Percentiles rank a stretch among this genome's conserved stretches.
Evolutionary conservation across 2,113 vertebrate species (phyloP).

Genomic region (Osmerus mordax): DNA sequence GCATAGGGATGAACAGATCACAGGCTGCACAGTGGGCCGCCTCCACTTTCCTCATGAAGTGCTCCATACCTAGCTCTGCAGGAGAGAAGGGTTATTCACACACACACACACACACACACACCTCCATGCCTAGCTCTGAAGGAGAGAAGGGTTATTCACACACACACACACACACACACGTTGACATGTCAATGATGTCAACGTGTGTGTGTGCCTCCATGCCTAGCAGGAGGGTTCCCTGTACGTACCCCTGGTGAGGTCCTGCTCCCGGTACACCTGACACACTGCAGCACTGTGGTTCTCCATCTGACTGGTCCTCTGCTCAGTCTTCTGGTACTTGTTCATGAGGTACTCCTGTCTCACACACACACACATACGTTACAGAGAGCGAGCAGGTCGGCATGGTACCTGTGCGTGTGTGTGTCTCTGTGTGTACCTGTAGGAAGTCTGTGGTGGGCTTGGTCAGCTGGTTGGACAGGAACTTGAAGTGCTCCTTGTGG

Average conservation of each 20-base stretch:
- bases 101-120: too few species aligned
- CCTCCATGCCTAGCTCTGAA: too few species aligned
- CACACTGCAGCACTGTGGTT: conserved; percentile 86
- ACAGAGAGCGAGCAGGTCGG: not conserved
- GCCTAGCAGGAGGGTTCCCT: too few species aligned
- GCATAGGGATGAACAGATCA: conserved; percentile 92
- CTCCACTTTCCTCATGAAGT: conserved; percentile 90
- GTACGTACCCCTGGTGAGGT: conserved; percentile 82
- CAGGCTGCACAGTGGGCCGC: conserved; percentile 89
- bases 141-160: not conserved
- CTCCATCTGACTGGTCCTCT: conserved; percentile 78
- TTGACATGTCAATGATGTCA: too few species aligned
- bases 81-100: not conserved
- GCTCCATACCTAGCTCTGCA: conserved; percentile 88
- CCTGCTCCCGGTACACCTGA: conserved; percentile 88
- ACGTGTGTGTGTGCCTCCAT: too few species aligned
- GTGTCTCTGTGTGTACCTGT: conserved; percentile 68
- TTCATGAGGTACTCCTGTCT: conserved; percentile 86
- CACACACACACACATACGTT: not conserved
- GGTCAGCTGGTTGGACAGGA: conserved; percentile 82
- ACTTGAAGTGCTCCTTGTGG: conserved; percentile 91
- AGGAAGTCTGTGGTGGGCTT: conserved; percentile 90
- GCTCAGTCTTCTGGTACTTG: conserved; percentile 85
- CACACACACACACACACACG: not conserved
- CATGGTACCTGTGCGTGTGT: not conserved